Conservation (phyloP, 2,888 invertebrate species). For the Drosophila yooni region DNA sequence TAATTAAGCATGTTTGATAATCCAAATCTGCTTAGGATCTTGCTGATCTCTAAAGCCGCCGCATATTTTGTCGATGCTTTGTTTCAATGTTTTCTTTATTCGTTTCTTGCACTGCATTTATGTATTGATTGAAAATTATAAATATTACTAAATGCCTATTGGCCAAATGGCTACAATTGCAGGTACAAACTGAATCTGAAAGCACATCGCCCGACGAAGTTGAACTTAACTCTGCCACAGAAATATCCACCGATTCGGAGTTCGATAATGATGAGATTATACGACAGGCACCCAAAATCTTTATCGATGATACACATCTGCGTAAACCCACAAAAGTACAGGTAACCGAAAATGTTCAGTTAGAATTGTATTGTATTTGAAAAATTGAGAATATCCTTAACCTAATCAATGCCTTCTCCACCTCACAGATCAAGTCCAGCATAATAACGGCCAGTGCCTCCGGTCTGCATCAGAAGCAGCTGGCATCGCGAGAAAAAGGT, state of each 20-base stretch:
- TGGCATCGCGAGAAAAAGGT: slow-evolving; percentile 67
- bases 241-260: slow-evolving; percentile 96
- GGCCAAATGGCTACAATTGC: slow-evolving; percentile 58
- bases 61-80: slow-evolving; percentile 36
- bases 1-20: slow-evolving; percentile 63
- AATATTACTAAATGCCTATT: slow-evolving; percentile 8
- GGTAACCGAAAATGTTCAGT: slow-evolving; percentile 81
- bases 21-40: slow-evolving; percentile 17
- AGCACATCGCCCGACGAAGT: slow-evolving; percentile 89
- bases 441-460: slow-evolving; percentile 74
- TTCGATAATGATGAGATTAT: slow-evolving; percentile 92
- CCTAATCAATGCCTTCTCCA: not conserved
- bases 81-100: slow-evolving; percentile 39
- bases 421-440: slow-evolving; percentile 82
- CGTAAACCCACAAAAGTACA: slow-evolving; percentile 88
- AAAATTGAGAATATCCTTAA: not conserved
- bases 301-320: slow-evolving; percentile 89
- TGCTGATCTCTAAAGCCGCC: slow-evolving; percentile 28
- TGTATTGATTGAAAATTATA: slow-evolving; percentile 9
- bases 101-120: slow-evolving; percentile 46
- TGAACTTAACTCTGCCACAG: slow-evolving; percentile 94
- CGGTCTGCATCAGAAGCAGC: slow-evolving; percentile 63
- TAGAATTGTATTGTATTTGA: not conserved
- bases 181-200: slow-evolving; percentile 89
- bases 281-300: slow-evolving; percentile 90